phyloP scores from a whole-genome alignment of 2,888 invertebrate species.

The Callosobruchus maculatus region DNA sequence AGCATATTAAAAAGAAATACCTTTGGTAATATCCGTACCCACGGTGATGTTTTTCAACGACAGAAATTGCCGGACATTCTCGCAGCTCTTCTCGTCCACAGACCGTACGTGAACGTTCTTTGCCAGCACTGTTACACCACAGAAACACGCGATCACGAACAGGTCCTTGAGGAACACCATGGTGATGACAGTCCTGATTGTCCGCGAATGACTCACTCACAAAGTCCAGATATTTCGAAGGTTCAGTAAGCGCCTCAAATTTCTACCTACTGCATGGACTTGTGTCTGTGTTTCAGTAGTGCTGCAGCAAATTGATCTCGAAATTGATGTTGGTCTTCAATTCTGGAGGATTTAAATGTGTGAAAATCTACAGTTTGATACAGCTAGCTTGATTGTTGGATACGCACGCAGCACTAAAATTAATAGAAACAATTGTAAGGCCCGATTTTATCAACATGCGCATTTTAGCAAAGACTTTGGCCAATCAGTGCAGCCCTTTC shows the following conservation, averaged over 20 bases:
- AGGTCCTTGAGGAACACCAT: not conserved
- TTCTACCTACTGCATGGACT: too few relatives aligned
- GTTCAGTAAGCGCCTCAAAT: too few relatives aligned
- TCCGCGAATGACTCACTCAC: not conserved
- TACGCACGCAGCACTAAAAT: too few relatives aligned
- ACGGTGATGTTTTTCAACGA: slow-evolving; percentile 30
- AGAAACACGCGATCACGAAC: slow-evolving; percentile 23
- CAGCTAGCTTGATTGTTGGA: too few relatives aligned
- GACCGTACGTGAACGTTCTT: slow-evolving; percentile 27
- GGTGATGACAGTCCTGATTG: not conserved
- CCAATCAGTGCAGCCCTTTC: too few relatives aligned
- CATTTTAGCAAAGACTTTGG: too few relatives aligned
- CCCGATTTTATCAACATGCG: too few relatives aligned
- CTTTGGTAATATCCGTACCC: slow-evolving; percentile 21
- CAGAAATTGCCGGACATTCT: slow-evolving; percentile 32
- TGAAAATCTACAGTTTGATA: too few relatives aligned
- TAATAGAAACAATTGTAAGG: too few relatives aligned
- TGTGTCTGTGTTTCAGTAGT: too few relatives aligned
- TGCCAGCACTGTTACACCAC: slow-evolving; percentile 27
- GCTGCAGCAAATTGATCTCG: not conserved
- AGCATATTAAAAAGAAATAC: too few relatives aligned
- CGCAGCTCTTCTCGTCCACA: slow-evolving; percentile 26
- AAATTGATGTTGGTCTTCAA: not conserved
- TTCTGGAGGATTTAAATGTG: not conserved
- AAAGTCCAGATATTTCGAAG: too few relatives aligned